A percentile compares a stretch with the other conserved stretches of the same genome.
Conservation (phyloP, 1,140 invertebrate species). For the Drosophila parvula region DNA sequence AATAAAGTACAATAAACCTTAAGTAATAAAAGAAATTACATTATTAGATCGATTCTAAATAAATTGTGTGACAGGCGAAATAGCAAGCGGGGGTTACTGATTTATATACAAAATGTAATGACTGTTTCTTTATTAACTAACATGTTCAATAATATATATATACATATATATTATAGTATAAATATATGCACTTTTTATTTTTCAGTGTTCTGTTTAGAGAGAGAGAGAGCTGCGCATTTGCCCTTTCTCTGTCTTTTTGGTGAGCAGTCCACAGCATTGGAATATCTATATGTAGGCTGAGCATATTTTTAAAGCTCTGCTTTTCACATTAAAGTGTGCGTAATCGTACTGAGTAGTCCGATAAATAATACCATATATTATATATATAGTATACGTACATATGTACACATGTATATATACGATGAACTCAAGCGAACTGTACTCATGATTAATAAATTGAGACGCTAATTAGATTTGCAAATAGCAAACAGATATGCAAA, state of each 20-base stretch:
- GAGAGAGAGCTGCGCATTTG: not conserved
- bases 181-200: not conserved
- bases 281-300: not conserved
- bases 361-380: slow-evolving; percentile 3
- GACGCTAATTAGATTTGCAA: slow-evolving; percentile 14
- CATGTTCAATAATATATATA: not conserved
- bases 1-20: not conserved
- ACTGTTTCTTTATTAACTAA: too few species aligned
- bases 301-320: not conserved
- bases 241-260: not conserved
- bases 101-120: too few species aligned
- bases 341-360: not conserved
- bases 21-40: too few species aligned
- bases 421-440: slow-evolving; percentile 1
- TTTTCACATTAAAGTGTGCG: not conserved
- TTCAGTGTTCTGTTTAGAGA: not conserved
- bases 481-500: not conserved
- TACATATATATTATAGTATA: not conserved
- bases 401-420: too few species aligned
- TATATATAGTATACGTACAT: not conserved
- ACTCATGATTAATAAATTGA: slow-evolving; percentile 21
- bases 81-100: too few species aligned
- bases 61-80: too few species aligned
- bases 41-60: too few species aligned
- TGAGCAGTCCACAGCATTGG: not conserved